Base-by-base conservation (phyloP, 2,113 vertebrate genomes). In the Clupea harengus region DNA sequence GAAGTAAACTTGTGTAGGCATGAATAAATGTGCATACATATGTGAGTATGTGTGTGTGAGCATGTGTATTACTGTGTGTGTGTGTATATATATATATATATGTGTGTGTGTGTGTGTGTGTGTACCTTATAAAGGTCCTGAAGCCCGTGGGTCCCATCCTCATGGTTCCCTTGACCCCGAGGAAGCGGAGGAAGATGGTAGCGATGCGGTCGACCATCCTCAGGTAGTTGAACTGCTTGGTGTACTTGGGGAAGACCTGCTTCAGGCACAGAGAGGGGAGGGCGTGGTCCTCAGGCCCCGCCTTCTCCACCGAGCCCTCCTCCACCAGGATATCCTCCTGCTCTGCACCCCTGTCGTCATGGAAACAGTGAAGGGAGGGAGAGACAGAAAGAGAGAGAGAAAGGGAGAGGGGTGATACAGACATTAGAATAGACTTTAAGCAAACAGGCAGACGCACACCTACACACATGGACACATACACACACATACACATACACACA, bases 221-320 rank as follows among this genome's bases (percentile, higher is more conserved):
- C 92, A 99, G 94, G 89, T 97, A 93, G 94, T 90, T 95, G 88
- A 99, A 99, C 91, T 99, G 97, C 89, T 95, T 97, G 46, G 96
- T 94, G 2, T 99, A 99, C 87, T 99, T 99, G 75, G 98, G 98
- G 89, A 98, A 99, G 64, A 99, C 97, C 92, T 99, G 97, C 92
- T 99, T 99, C 90, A 99, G 96, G 89, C 96, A 99, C 13, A 97
- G 92, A 0, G 97, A 95, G 18, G 97, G 97, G 83, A 97, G 92
- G 0, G 85, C 64, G 0, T 84, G 86, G 0, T 85, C 87, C 7
- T 91, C 91, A 2, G 89, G 90, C 9, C 86, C 82, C 28, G 85
- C 87, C 84, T 87, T 89, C 54, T 91, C 91, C 0, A 86, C 86
- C 0, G 87, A 46, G 44, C 90, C 88, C 0, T 82, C 75, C 10